Evolutionary conservation across 2,113 vertebrate species (phyloP).

Genomic region (Indri indri): DNA sequence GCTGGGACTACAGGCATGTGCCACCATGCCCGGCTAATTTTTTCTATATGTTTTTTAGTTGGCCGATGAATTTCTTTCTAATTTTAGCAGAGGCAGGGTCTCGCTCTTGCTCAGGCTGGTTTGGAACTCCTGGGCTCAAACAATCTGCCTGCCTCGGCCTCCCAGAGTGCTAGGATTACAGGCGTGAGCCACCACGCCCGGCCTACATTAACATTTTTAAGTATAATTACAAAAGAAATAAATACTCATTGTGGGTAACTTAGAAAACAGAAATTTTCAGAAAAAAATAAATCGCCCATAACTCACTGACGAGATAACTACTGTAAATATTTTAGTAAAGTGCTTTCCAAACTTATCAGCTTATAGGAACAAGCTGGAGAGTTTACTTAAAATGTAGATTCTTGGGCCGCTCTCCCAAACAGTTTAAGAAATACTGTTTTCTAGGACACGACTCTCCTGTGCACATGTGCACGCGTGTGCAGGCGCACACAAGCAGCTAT

Average conservation of each 20-base stretch:
- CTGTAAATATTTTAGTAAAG: background rate
- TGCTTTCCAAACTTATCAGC: background rate
- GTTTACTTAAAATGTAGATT: background rate
- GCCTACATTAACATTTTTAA: constrained; percentile 31
- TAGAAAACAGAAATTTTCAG: background rate
- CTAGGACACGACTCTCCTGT: background rate
- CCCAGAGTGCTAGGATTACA: too few relatives aligned
- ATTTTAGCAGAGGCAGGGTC: too few relatives aligned
- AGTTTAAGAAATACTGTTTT: background rate
- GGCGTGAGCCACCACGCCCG: too few relatives aligned
- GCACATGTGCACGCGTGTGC: background rate
- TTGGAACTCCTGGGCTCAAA: too few relatives aligned
- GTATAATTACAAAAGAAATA: constrained; percentile 2
- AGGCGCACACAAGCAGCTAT: background rate
- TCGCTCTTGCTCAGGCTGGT: too few relatives aligned
- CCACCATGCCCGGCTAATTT: too few relatives aligned
- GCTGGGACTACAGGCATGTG: too few relatives aligned
- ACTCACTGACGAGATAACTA: background rate
- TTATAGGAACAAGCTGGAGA: background rate
- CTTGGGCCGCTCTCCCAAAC: background rate
- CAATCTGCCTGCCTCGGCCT: too few relatives aligned
- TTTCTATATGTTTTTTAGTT: too few relatives aligned
- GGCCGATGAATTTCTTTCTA: too few relatives aligned
- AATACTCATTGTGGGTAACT: background rate
- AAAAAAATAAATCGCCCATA: background rate